Conservation (phyloP, 2,113 vertebrate genomes). For the Atherinomorus stipes region DNA sequence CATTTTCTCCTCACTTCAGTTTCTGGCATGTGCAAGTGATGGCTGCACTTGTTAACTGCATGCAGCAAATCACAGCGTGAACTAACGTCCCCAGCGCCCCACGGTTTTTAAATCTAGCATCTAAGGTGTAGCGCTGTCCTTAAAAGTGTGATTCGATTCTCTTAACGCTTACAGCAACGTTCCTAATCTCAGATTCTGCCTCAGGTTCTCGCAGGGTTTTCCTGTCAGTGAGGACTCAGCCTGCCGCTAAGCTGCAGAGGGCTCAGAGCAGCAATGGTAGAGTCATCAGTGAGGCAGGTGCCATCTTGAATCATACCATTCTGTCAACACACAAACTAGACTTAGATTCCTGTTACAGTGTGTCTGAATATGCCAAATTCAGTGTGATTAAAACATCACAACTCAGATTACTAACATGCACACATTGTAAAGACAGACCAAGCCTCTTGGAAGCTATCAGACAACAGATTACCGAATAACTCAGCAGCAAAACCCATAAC, state of each 20-base stretch:
- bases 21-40: conserved; percentile 54
- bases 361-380: conserved; percentile 21
- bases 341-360: conserved; percentile 41
- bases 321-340: conserved; percentile 64
- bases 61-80: conserved; percentile 50
- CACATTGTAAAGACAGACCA: conserved; percentile 14
- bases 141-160: conserved; percentile 40
- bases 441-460: conserved; percentile 44
- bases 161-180: conserved; percentile 42
- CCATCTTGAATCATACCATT: conserved; percentile 74
- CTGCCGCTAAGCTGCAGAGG: conserved; percentile 42
- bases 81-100: conserved; percentile 52
- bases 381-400: conserved; percentile 47
- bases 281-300: conserved; percentile 69
- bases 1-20: conserved; percentile 65
- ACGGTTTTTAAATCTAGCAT: conserved; percentile 63
- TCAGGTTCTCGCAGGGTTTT: conserved; percentile 50
- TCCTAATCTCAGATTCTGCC: conserved; percentile 52
- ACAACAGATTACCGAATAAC: conserved; percentile 38
- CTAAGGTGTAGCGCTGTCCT: conserved; percentile 39
- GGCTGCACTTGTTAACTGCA: conserved; percentile 60
- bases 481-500: conserved; percentile 42
- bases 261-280: conserved; percentile 47
- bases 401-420: conserved; percentile 5
- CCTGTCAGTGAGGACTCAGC: conserved; percentile 37